Evolutionary conservation across 2,888 invertebrate genomes (phyloP), one percentile per base, ranked within the genome.

Genomic region (Drosophila melanosoma): DNA sequence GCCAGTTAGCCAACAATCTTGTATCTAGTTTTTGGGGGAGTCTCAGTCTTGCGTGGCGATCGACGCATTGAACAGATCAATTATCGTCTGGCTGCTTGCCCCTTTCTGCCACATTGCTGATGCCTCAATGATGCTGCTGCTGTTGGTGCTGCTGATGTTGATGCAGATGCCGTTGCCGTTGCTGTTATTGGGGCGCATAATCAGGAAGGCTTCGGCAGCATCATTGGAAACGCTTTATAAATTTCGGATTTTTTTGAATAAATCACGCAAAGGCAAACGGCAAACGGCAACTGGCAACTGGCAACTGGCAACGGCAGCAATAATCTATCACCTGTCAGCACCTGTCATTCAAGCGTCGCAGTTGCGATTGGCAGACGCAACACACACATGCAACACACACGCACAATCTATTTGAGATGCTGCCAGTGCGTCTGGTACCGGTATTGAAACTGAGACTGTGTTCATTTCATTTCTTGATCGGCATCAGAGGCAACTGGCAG

Each of bases 321-420:
- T 89, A 92, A 92, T 92, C 91, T 91, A 92, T 92, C 92, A 92
- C 92, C 92, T 92, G 92, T 92, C 92, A 92, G 91, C 92, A 92
- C 91, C 92, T 92, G 92, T 92, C 92, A 92, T 91, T 92, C 91
- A 92, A 81, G 89, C 89, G 84, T 90, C 90, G 88, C 91, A 88
- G 75, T 79, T 85, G 87, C 87, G 88, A 91, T 91, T 91, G 91
- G 90, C 90, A 91, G 91, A 70, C 76, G 68, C 53, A 45, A 48
- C 54, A 64, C 38, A 67, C 42, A 48, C 63, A 69, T 62, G 58
- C 68, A 69, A 74, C 58, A 59, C 45, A 20, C 45, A 26, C 35
- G 6, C 8, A 36, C 51, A 45, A 23, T 45, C 23, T 45, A 45
- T 45, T 45, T 45, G 45, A 45, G 49, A 63, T 63, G 57, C 57